A percentile compares a stretch with the other conserved stretches of the same genome.
Conservation (phyloP, 2,888 invertebrate genomes). For the Spialia ferax region DNA sequence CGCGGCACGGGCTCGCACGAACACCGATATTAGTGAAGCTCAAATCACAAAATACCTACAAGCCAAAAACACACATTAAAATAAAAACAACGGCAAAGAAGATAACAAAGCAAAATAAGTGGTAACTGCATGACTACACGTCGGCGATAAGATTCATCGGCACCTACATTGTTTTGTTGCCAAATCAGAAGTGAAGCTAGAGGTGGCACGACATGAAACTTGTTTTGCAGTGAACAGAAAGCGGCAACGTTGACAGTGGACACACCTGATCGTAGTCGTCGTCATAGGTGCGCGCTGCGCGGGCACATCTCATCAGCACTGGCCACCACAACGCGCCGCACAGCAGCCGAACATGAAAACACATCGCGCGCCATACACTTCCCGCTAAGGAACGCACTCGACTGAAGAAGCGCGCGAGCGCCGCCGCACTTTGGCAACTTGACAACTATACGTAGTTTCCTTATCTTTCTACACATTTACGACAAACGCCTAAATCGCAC, state of each 20-base stretch:
- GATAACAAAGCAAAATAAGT: conserved; percentile 71
- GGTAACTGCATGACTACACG: conserved; percentile 72
- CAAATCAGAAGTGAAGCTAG: conserved; percentile 71
- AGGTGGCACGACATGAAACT: conserved; percentile 57
- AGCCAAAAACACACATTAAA: conserved; percentile 63
- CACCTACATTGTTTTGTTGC: conserved; percentile 62
- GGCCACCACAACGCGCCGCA: conserved; percentile 85
- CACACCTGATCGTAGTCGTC: conserved; percentile 85
- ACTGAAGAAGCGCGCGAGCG: conserved; percentile 81
- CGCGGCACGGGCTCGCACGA: conserved; percentile 56
- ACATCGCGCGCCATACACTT: conserved; percentile 85
- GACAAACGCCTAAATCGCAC: conserved; percentile 42
- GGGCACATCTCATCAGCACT: conserved; percentile 77
- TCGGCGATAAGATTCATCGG: conserved; percentile 54
- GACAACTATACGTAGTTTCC: conserved; percentile 73
- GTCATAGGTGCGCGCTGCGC: conserved; percentile 75
- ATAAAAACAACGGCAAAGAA: conserved; percentile 61
- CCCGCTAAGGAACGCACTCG: conserved; percentile 81
- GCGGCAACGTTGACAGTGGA: conserved; percentile 62
- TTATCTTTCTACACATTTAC: conserved; percentile 75
- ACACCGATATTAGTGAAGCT: conserved; percentile 68
- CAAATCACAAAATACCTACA: conserved; percentile 69
- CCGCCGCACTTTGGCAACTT: conserved; percentile 76
- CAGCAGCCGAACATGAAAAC: conserved; percentile 82
- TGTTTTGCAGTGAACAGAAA: conserved; percentile 68